Evolutionary conservation across 1,140 invertebrate species (phyloP), one percentile per base, ranked within the genome.

Genomic region (Atta colombica): DNA sequence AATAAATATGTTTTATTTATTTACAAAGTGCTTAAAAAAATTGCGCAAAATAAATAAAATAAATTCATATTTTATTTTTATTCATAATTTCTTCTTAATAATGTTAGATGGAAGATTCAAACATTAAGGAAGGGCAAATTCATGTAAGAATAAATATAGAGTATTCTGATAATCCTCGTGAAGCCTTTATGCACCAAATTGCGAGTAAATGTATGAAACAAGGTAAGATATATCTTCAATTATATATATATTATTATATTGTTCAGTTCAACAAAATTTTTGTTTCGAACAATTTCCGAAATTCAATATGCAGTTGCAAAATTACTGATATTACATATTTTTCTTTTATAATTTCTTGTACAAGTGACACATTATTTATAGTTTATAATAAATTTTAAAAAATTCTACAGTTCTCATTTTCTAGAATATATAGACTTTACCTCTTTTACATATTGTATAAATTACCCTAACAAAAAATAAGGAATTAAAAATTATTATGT

Each of bases 131-230:
- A 39, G 0, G 0, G 1, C 1, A 35, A 71, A 1, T 71, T 16
- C 14, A 53, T 53, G 5, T 1, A 14, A 10, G 12, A 35, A 25
- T 58, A 68, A 6, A 45, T 45, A 0, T 53, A 10, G 2, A 18
- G 1, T 5, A 14, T 1, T 2, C 0, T 14, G 10, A 16, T 14
- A 0, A 0, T 18, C 2, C 10, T 12, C 0, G 6, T 8, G 0
- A 0, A 51, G 1, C 0, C 0, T 1, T 12, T 55, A 0, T 6
- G 3, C 77, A 25, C 2, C 7, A 45, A 39, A 2, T 81, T 69
- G n/a, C 10, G 1, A n/a, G 31, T 28, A n/a, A 81, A 35, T 81
- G 77, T 12, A 7, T 71, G 2, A 45, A 69, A 58, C 7, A 69
- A 14, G 49, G 49, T 51, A 51, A 51, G 49, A 45, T 45, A 45